Evolutionary conservation across 2,888 invertebrate genomes (phyloP), one percentile per base, ranked within the genome.

Genomic region (Prosopocoilus inquinatus): DNA sequence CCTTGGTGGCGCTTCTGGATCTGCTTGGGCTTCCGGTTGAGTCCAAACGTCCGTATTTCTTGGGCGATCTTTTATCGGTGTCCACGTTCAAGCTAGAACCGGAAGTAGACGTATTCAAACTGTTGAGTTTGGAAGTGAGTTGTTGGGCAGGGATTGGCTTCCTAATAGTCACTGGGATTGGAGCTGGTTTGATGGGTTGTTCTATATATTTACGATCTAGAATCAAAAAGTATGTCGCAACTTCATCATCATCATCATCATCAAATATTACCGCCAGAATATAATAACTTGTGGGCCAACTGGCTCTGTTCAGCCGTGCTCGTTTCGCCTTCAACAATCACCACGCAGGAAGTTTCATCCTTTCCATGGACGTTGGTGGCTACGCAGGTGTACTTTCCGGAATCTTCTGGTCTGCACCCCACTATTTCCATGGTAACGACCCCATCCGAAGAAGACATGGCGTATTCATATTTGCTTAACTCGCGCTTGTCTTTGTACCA

Each of bases 361-460:
- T 89, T 88, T 68, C 99, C 99, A 73, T 96, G 93, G 49, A 85
- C 83, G 80, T 99, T 99, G 64, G 89, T 90, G 12, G 99, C 98
- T 34, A 91, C 84, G 77, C 98, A 98, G 41, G 87, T 86, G 80
- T 99, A 99, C 75, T 92, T 94, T 65, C 99, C 99, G 60, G 96
- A 94, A 81, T 99, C 99, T 56, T 90, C 90, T 0, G 95, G 90
- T 69, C 90, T 88, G 75, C 96, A 96, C 78, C 94, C 94, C 63
- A 92, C 85, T 67, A 99, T 96, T 82, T 99, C 99, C 81, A 99
- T 86, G 0, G 96, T 94, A 50, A 96, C 91, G 44, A 99, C 96
- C 67, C 99, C 99, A 76, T 96, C 95, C 2, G 94, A 86, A 73
- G 91, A 88, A 3, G 89, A 85, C 88, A 96, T 94, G 51, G 92